Conservation (phyloP, 2,113 vertebrate species). For the Tychaedon coryphoeus region DNA sequence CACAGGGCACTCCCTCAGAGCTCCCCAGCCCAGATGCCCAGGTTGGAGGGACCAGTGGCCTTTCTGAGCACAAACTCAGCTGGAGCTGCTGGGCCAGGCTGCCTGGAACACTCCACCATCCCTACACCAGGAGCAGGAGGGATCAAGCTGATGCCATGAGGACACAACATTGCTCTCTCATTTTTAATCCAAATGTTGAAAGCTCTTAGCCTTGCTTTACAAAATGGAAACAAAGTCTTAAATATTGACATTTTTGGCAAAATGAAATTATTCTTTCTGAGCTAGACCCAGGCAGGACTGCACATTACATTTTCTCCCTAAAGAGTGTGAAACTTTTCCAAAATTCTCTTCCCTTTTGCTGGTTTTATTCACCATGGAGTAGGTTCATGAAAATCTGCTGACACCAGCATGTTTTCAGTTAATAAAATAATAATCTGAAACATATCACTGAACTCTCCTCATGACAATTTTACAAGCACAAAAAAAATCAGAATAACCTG, state of each 20-base stretch:
- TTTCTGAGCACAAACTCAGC: not conserved
- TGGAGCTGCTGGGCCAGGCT: not conserved
- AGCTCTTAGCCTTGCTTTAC: not conserved
- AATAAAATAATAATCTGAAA: not conserved
- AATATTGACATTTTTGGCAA: not conserved
- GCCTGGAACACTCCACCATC: fast-evolving
- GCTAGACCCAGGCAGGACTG: not conserved
- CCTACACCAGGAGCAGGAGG: not conserved
- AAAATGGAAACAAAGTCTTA: not conserved
- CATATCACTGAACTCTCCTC: not conserved
- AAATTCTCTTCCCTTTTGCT: not conserved
- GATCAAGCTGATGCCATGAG: not conserved
- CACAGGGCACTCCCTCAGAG: not conserved
- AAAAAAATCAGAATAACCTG: not conserved
- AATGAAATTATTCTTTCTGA: not conserved
- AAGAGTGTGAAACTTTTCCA: not conserved
- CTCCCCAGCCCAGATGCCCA: not conserved
- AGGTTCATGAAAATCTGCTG: not conserved
- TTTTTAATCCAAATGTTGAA: not conserved
- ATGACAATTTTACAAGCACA: not conserved
- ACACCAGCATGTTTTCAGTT: not conserved
- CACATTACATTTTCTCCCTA: not conserved
- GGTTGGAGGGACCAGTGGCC: fast-evolving
- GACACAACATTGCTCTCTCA: not conserved
- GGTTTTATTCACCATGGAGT: not conserved